Evolutionary conservation across 2,797 vertebrate genomes (phyloP), one percentile per base, ranked within the genome.

Genomic region (Carapus acus): DNA sequence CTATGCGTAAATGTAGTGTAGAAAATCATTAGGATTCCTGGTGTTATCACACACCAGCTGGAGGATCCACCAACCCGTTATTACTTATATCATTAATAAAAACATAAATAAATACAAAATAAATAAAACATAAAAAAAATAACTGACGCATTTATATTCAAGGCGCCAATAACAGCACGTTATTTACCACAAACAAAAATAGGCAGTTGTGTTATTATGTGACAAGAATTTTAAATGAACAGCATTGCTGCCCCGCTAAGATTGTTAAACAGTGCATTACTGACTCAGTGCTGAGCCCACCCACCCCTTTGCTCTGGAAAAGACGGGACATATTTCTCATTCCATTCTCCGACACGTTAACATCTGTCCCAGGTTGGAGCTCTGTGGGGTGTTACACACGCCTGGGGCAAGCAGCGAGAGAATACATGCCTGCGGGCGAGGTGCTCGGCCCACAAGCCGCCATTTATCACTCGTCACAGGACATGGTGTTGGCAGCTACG

Each of bases 261-360:
- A 63, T 69, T 55, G 47, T 49, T 77, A 71, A 78, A 81, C 59
- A 67, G 49, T 37, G 21, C 37, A 58, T 33, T 24, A 31, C 49
- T 5, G 53, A 53, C 53, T 49, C 14, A 7, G 44, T n/a, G 17
- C 52, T 23, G 45, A 69, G 71, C 74, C 79, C 80, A 73, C 73
- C 79, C 78, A 66, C 65, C 73, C n/a, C 76, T 63, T 63, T 53
- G 67, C 78, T 81, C 77, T 65, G 62, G 50, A 74, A 75, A 15
- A 82, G 73, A 83, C 63, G 71, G 76, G 78, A 77, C 83, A 88
- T 88, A 86, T 85, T 83, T 85, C 65, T 83, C 85, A 88, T 87
- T 83, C 86, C 86, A 74, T 81, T 84, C 77, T 71, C 69, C 69
- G 69, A 87, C 84, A 82, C 81, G 79, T 83, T 83, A 84, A 84